phyloP scores from a whole-genome alignment of 2,797 vertebrate genomes.

The Poeciliopsis presidionis region DNA sequence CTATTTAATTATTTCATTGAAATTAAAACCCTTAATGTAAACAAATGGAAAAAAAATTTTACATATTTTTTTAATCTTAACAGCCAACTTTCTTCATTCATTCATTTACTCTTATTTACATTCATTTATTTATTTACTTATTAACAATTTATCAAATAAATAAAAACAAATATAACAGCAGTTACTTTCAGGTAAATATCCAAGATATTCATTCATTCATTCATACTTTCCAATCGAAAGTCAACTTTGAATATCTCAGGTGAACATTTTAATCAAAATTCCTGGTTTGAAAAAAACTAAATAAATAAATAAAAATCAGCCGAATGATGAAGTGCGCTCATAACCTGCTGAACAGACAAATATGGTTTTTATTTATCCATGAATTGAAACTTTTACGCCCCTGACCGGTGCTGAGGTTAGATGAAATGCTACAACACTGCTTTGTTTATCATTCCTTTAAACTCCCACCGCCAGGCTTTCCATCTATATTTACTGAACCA shows the following conservation, averaged over 20 bases:
- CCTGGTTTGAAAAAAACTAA: background rate
- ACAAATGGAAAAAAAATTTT: background rate
- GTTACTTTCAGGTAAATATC: background rate
- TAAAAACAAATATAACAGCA: background rate
- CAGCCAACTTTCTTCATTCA: no score
- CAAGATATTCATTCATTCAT: background rate
- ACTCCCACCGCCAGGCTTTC: background rate
- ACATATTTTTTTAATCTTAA: no score
- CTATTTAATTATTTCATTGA: no score
- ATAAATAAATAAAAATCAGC: background rate
- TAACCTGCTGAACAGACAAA: background rate
- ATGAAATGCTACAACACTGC: background rate
- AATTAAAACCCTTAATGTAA: background rate
- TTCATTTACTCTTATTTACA: background rate
- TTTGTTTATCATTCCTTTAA: slow-evolving; percentile 25
- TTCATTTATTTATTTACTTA: background rate
- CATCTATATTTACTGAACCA: slow-evolving; percentile 29
- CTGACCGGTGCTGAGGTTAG: background rate
- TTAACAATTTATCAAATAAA: background rate
- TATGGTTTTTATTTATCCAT: background rate
- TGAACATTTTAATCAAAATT: slow-evolving; percentile 1
- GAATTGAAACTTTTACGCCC: background rate
- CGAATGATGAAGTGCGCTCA: background rate
- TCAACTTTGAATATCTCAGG: background rate
- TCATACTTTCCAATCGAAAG: background rate